Evolutionary conservation across 35 echinoderm and acorn worm species (phyloP).

Genomic region (Diadema setosum): DNA sequence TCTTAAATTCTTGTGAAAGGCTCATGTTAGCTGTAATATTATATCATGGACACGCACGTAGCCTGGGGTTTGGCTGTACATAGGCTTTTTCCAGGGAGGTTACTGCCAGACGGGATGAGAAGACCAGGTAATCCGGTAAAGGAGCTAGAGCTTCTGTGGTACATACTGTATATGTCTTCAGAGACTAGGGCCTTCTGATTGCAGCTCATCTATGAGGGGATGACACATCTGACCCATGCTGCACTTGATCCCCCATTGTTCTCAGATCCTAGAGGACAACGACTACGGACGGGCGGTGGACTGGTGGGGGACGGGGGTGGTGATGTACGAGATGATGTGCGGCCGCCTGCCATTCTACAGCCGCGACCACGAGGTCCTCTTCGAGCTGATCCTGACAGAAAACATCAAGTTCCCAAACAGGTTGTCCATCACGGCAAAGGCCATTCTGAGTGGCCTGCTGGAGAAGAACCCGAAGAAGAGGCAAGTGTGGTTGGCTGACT

Average conservation of each 20-base stretch:
- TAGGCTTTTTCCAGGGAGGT: too few relatives aligned
- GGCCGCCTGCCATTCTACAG: slow-evolving; percentile 95
- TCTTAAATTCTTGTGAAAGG: too few relatives aligned
- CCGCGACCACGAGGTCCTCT: slow-evolving; percentile 91
- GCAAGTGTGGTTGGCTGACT: slow-evolving; percentile 24
- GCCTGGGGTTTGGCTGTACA: too few relatives aligned
- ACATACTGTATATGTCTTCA: too few relatives aligned
- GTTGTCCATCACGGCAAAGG: slow-evolving; percentile 50
- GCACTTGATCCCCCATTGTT: not conserved
- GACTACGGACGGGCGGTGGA: slow-evolving; percentile 97
- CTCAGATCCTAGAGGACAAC: slow-evolving; percentile 96
- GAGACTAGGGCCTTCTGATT: too few relatives aligned
- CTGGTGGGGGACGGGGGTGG: slow-evolving; percentile 99
- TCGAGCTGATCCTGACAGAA: slow-evolving; percentile 88
- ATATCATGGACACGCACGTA: too few relatives aligned
- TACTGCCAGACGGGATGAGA: too few relatives aligned
- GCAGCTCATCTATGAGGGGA: not conserved
- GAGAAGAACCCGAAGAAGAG: slow-evolving; percentile 86
- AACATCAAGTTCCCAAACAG: slow-evolving; percentile 83
- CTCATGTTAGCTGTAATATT: too few relatives aligned
- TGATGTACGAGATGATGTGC: slow-evolving; percentile 99
- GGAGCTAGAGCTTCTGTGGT: too few relatives aligned
- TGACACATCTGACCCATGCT: too few relatives aligned
- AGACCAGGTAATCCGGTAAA: too few relatives aligned
- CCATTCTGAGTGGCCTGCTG: slow-evolving; percentile 66